Evolutionary conservation across 2,797 vertebrate species (phyloP).

Genomic region (Danio aesculapii): DNA sequence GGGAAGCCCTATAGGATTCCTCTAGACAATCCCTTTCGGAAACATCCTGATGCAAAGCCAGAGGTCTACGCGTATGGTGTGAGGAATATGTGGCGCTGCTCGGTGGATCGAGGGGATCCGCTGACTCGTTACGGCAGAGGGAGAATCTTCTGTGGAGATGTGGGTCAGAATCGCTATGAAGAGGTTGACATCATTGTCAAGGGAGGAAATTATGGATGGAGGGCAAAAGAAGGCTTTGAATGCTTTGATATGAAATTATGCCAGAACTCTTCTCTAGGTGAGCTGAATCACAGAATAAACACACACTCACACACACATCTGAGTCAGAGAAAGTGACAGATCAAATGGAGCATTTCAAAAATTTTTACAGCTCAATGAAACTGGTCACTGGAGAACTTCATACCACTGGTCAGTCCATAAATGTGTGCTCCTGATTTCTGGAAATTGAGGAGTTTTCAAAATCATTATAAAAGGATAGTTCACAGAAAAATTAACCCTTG

Average conservation of each 20-base stretch:
- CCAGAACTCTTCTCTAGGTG: slow-evolving; percentile 82
- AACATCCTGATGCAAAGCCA: slow-evolving; percentile 71
- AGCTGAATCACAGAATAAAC: not conserved
- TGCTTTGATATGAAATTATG: slow-evolving; percentile 86
- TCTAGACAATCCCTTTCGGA: slow-evolving; percentile 83
- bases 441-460: not conserved
- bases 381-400: slow-evolving; percentile 1
- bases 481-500: too few relatives aligned
- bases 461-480: not conserved
- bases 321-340: not conserved
- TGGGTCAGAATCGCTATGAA: slow-evolving; percentile 88
- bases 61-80: slow-evolving; percentile 86
- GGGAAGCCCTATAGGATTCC: slow-evolving; percentile 78
- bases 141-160: slow-evolving; percentile 88
- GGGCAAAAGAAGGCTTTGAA: slow-evolving; percentile 88
- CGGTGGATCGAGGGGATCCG: slow-evolving; percentile 84
- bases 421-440: not conserved
- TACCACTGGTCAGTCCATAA: slow-evolving; percentile 1
- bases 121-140: slow-evolving; percentile 76
- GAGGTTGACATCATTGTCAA: slow-evolving; percentile 85
- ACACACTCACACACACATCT: not conserved
- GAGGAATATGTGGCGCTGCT: slow-evolving; percentile 89
- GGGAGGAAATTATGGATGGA: slow-evolving; percentile 89
- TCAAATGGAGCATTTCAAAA: not conserved
- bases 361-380: slow-evolving; percentile 1